A percentile compares a stretch with the other conserved stretches of the same genome.
Conservation (phyloP, 2,888 invertebrate species). For the Philopedon plagiatum region DNA sequence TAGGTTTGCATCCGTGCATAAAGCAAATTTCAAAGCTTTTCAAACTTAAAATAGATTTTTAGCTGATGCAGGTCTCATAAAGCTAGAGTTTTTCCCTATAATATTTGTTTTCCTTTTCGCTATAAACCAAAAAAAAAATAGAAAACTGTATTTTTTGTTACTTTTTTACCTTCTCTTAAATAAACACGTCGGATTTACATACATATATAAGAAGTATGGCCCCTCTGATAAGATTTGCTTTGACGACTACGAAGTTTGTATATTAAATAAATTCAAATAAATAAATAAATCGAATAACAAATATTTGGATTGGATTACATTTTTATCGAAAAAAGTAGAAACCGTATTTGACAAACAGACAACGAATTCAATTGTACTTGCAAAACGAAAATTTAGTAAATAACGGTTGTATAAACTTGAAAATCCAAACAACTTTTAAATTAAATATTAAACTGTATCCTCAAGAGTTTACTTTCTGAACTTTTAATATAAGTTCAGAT, state of each 20-base stretch:
- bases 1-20: too few species aligned
- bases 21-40: too few species aligned
- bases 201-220: too few species aligned
- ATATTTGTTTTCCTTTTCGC: too few species aligned
- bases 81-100: too few species aligned
- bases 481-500: neutral
- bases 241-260: neutral
- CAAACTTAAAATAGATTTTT: too few species aligned
- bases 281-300: slow-evolving; percentile 14
- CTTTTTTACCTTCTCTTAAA: too few species aligned
- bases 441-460: slow-evolving; percentile 5
- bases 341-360: slow-evolving; percentile 17
- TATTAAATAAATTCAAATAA: slow-evolving; percentile 11
- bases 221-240: neutral
- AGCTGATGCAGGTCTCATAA: too few species aligned
- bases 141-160: too few species aligned
- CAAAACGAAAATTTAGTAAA: slow-evolving; percentile 10
- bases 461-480: neutral
- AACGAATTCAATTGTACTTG: slow-evolving; percentile 9
- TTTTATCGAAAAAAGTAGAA: slow-evolving; percentile 3
- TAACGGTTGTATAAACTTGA: slow-evolving; percentile 6
- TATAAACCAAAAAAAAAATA: too few species aligned
- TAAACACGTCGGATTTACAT: too few species aligned
- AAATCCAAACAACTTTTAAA: slow-evolving; percentile 15
- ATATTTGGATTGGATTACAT: slow-evolving; percentile 16